A percentile compares a stretch with the other conserved stretches of the same genome.
phyloP scores from a whole-genome alignment of 1,140 invertebrate genomes.

The Aphelinus atriplicis region DNA sequence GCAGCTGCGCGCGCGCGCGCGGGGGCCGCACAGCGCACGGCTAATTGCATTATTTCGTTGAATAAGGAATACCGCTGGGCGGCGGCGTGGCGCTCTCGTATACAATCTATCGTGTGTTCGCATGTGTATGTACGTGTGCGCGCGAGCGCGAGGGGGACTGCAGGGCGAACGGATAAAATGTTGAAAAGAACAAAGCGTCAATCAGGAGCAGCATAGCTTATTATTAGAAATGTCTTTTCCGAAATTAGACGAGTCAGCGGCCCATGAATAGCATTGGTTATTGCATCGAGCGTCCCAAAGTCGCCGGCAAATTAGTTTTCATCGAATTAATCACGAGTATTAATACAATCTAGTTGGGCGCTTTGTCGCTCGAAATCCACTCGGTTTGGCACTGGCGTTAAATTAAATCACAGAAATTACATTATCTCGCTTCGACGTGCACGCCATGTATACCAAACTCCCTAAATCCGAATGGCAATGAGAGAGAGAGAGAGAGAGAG shows the following conservation, averaged over 20 bases:
- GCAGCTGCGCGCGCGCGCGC: too few species aligned
- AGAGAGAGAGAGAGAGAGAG: too few species aligned
- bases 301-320: slow-evolving; percentile 58
- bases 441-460: too few species aligned
- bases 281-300: slow-evolving; percentile 36
- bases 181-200: slow-evolving; percentile 2
- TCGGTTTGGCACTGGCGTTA: slow-evolving; percentile 51
- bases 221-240: slow-evolving; percentile 27
- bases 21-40: too few species aligned
- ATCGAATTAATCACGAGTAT: slow-evolving; percentile 59
- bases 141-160: not conserved
- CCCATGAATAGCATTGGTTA: slow-evolving; percentile 26
- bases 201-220: not conserved
- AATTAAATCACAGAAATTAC: slow-evolving; percentile 55
- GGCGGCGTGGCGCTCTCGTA: not conserved
- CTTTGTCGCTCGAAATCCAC: slow-evolving; percentile 56
- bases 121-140: not conserved
- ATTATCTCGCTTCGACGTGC: slow-evolving; percentile 26
- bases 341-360: slow-evolving; percentile 56
- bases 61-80: not conserved
- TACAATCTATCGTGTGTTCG: not conserved
- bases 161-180: slow-evolving; percentile 3
- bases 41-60: too few species aligned
- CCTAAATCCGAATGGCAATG: too few species aligned
- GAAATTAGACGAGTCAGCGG: slow-evolving; percentile 23